Evolutionary conservation across 2,113 vertebrate species (phyloP).

Genomic region (Oophaga pumilio): DNA sequence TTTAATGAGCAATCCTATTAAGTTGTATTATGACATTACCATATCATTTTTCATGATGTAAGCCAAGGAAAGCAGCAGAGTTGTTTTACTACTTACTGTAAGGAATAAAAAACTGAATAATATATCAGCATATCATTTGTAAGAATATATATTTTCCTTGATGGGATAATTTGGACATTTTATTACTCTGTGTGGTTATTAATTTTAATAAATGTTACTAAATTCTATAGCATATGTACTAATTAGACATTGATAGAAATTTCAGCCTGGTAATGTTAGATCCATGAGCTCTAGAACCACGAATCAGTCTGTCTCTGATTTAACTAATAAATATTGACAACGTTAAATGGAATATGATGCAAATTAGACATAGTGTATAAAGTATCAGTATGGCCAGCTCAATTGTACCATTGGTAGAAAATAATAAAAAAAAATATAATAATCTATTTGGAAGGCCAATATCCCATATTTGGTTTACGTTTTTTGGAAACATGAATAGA

Average conservation of each 20-base stretch:
- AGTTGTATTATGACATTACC: constrained; percentile 20
- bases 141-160: background rate
- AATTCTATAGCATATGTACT: background rate
- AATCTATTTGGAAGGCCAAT: background rate
- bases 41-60: constrained; percentile 4
- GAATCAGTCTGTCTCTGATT: too few species aligned
- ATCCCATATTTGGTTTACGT: background rate
- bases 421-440: background rate
- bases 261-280: too few species aligned
- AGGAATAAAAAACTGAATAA: background rate
- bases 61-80: background rate
- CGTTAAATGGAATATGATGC: background rate
- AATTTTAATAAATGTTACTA: background rate
- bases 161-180: background rate
- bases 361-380: background rate
- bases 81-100: constrained; percentile 27
- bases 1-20: constrained; percentile 23
- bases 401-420: background rate
- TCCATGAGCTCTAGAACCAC: background rate
- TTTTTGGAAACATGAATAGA: too few species aligned
- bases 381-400: background rate
- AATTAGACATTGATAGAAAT: constrained; percentile 22
- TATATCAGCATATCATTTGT: constrained; percentile 11
- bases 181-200: constrained; percentile 1
- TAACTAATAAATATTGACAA: background rate